Percentiles rank a stretch among this genome's conserved stretches.
phyloP scores from a whole-genome alignment of 1,140 invertebrate species.

The Solenopsis invicta region DNA sequence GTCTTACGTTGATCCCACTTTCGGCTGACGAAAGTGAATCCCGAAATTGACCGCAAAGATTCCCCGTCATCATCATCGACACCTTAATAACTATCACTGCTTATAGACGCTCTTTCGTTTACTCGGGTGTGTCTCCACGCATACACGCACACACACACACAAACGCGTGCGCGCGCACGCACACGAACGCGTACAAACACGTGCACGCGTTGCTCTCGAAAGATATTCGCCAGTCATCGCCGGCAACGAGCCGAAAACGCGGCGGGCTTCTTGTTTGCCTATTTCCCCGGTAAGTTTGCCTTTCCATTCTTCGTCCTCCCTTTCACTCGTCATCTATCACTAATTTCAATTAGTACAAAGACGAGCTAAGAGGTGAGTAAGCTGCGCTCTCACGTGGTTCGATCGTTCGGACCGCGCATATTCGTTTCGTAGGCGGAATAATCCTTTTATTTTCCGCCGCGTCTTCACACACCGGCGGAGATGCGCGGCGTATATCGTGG shows the following conservation, averaged over 20 bases:
- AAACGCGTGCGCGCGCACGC: not conserved
- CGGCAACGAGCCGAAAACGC: conserved; percentile 63
- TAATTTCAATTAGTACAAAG: conserved; percentile 61
- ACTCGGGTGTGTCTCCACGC: conserved; percentile 24
- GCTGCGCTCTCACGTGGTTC: not conserved
- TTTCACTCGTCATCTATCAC: conserved; percentile 63
- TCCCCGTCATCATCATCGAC: conserved; percentile 51
- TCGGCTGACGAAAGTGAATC: conserved; percentile 62
- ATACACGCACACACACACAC: not conserved
- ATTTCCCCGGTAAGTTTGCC: conserved; percentile 57
- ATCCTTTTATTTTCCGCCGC: not conserved
- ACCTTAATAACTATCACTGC: conserved; percentile 56
- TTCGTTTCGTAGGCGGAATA: not conserved
- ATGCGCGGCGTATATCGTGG: not conserved
- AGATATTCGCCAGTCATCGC: conserved; percentile 62
- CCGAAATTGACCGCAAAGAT: conserved; percentile 62
- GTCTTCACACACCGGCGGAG: not conserved
- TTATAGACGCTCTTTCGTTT: conserved; percentile 46
- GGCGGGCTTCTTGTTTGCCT: conserved; percentile 58
- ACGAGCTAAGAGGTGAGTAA: conserved; percentile 38
- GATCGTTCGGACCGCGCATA: conserved; percentile 5
- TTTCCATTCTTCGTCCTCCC: conserved; percentile 57
- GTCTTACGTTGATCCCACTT: conserved; percentile 65
- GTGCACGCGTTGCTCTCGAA: conserved; percentile 34
- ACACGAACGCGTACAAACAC: not conserved